These are phyloP conservation scores for Lomographa bimaculata DNA, from an alignment of 2,888 invertebrate genomes.

Conservation along the genomic window DNA sequence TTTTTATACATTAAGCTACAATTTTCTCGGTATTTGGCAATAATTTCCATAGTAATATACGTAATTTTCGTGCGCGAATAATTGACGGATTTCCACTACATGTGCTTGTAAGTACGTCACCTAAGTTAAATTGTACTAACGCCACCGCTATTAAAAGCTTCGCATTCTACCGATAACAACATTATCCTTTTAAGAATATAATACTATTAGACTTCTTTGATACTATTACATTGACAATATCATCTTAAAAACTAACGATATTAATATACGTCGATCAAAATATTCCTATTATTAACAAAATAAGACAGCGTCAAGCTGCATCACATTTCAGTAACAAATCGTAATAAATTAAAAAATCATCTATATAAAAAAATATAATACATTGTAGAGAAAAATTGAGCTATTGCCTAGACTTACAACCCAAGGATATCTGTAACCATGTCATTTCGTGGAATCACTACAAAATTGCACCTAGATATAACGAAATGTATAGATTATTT, in stretches of 20 bases:
- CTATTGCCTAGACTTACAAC: conserved; percentile 80
- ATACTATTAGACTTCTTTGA: conserved; percentile 49
- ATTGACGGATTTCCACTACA: conserved; percentile 53
- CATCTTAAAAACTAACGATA: conserved; percentile 56
- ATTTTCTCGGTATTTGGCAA: conserved; percentile 12
- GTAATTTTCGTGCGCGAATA: conserved; percentile 39
- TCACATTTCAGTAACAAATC: conserved; percentile 66
- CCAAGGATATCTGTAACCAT: conserved; percentile 78
- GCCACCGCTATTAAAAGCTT: conserved; percentile 46
- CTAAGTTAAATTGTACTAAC: conserved; percentile 57
- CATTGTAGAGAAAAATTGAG: conserved; percentile 57
- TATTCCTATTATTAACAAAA: conserved; percentile 59
- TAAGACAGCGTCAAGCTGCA: conserved; percentile 72
- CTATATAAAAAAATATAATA: conserved; percentile 55
- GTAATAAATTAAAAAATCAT: conserved; percentile 67
- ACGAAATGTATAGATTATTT: conserved; percentile 57
- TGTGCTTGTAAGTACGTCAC: conserved; percentile 48
- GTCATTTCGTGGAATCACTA: conserved; percentile 49
- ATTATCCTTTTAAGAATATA: conserved; percentile 54
- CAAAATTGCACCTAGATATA: conserved; percentile 46
- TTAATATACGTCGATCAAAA: conserved; percentile 63
- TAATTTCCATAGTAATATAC: conserved; percentile 8
- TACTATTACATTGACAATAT: conserved; percentile 58
- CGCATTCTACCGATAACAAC: conserved; percentile 58
- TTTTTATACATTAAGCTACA: neutral